Percentiles rank a stretch among this genome's conserved stretches.
These are phyloP conservation scores for Trachelus troglodyta DNA, from an alignment of 2,888 invertebrate species.

Conservation along the genomic window DNA sequence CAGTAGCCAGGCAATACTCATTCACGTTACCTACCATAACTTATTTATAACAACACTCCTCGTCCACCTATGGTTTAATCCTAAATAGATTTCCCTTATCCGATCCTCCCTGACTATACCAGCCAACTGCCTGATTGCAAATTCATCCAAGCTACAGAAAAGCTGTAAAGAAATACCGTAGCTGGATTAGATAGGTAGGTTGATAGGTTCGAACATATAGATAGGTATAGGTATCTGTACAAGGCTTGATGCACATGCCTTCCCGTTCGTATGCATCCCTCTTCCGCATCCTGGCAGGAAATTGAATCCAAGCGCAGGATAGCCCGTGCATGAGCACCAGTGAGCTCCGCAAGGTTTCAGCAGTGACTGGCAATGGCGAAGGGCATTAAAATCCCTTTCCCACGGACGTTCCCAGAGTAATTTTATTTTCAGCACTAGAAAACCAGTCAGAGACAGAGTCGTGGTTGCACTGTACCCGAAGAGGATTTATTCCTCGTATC, in stretches of 20 bases:
- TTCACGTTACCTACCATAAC: background rate
- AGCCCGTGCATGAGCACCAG: slow-evolving; percentile 15
- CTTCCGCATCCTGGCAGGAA: slow-evolving; percentile 28
- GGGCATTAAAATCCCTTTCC: slow-evolving; percentile 45
- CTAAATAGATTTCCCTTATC: slow-evolving; percentile 21
- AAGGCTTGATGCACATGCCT: slow-evolving; percentile 29
- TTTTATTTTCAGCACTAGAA: background rate
- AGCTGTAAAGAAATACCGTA: background rate
- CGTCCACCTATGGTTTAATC: slow-evolving; percentile 19
- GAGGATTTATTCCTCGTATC: background rate
- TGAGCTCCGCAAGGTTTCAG: background rate
- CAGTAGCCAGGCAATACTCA: background rate
- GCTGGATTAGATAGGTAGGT: background rate
- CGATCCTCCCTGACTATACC: slow-evolving; percentile 18
- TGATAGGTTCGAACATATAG: slow-evolving; percentile 14
- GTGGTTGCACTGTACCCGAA: background rate
- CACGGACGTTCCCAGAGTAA: slow-evolving; percentile 7
- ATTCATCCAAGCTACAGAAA: slow-evolving; percentile 28
- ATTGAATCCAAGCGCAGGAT: slow-evolving; percentile 39
- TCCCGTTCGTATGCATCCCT: slow-evolving; percentile 19
- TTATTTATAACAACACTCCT: background rate
- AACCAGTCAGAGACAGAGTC: background rate
- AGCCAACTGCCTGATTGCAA: slow-evolving; percentile 31
- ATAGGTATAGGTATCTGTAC: background rate
- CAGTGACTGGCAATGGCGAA: slow-evolving; percentile 33